Evolutionary conservation across 2,113 vertebrate genomes (phyloP).

Genomic region (Ploceus nigricollis): DNA sequence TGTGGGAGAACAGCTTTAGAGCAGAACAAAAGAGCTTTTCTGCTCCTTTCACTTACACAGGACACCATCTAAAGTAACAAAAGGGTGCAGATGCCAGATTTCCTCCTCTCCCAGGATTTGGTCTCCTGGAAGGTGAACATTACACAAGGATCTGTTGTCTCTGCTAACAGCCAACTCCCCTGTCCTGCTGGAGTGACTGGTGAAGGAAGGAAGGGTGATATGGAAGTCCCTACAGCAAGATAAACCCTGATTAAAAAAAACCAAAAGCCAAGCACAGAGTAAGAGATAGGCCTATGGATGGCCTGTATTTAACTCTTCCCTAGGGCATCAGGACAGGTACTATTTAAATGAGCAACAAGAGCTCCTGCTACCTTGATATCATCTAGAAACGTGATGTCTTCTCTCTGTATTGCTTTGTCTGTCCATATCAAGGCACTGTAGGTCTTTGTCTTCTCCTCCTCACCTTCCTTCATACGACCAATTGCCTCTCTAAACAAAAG

Average conservation of each 20-base stretch:
- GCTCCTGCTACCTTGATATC: slow-evolving; percentile 78
- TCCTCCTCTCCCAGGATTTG: neutral
- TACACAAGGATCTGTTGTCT: neutral
- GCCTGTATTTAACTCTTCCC: neutral
- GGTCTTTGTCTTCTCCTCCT: slow-evolving; percentile 96
- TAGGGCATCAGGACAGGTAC: neutral
- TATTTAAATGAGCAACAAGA: neutral
- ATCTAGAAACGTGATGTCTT: slow-evolving; percentile 84
- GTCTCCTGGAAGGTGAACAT: neutral
- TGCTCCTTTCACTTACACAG: neutral
- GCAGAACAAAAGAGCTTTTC: neutral
- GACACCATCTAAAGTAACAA: neutral
- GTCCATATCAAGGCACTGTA: slow-evolving; percentile 96
- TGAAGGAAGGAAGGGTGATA: neutral
- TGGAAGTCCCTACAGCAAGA: neutral
- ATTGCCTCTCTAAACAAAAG: slow-evolving; percentile 85
- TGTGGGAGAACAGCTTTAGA: neutral
- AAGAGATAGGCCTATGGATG: neutral
- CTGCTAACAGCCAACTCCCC: neutral
- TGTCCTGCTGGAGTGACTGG: neutral
- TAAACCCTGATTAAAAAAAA: neutral
- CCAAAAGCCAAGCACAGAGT: neutral
- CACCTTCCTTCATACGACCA: slow-evolving; percentile 94
- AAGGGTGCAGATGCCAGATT: neutral
- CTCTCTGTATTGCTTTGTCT: slow-evolving; percentile 76